Evolutionary conservation across 1,140 invertebrate genomes (phyloP), one percentile per base, ranked within the genome.

Genomic region (Aphidius gifuensis): DNA sequence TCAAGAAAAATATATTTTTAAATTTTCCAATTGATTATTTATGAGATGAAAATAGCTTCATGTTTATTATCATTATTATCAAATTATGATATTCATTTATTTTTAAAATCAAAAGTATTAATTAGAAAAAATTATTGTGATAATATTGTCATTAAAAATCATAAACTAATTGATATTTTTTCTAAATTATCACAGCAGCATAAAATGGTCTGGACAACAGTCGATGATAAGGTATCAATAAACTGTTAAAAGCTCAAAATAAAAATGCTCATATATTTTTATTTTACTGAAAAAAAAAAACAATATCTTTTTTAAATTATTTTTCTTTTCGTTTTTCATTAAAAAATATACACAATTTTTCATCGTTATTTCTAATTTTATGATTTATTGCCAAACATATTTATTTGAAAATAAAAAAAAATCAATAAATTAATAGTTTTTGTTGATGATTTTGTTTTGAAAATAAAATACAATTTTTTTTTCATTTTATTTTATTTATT

Each of bases 181-280:
- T 79, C 63, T 68, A 74, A 70, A 80, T 78, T 80, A 73, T 80
- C 70, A 73, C 78, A 81, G 80, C 77, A 74, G 68, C 69, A 70
- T 71, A 80, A 75, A 79, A 81, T 81, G 80, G 77, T 80, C 71
- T 81, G 80, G 80, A 76, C 77, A 69, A 80, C 78, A 69, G 68
- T 53, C 71, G 74, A 81, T 53, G 77, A 81, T 74, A 73, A 81
- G 80, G 80, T 81, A 81, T 58, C 47, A 45, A 50, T 49, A 53
- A 11, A 54, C 51, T 42, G 21, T 47, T 58, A 11, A 50, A 49
- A 58, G 48, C 45, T 44, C 9, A 53, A 56, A 49, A 58, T 47
- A 55, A 57, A 59, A 48, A 66, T 55, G 21, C 42, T 54, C 21
- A 23, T 45, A 16, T 32, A 48, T 49, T 39, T 38, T 48, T 39